Base-by-base conservation (phyloP, 35 echinoderm and acorn worm genomes). In the Diadema setosum region DNA sequence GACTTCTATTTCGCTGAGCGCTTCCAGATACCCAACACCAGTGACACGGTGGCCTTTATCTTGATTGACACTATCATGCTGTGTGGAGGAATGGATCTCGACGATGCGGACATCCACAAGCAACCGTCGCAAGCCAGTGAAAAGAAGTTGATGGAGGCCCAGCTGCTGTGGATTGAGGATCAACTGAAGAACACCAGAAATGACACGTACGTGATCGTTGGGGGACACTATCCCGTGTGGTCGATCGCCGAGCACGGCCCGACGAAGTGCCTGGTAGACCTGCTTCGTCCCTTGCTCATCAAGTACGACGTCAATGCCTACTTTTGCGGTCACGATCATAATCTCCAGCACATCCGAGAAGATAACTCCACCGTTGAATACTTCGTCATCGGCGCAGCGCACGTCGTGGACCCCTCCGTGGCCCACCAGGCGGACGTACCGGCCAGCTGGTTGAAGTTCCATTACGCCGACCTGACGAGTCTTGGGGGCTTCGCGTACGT, bases 211-310 rank as follows among this genome's bases (percentile, higher is more conserved):
- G 95, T 97, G 20, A 91, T 99, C 18, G 86, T 99, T 74, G 93
- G 89, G 18, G 96, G 96, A 34, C 96, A 99, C 42, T 99, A 92
- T 56, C 96, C 96, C 2, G 96, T 99, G 2, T 99, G 96, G 96
- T 99, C 96, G 4, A 92, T 99, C 25, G 92, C 92, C 15, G 92
- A 99, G 48, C 96, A 99, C 87, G 96, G 96, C 17, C 96, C 96
- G 41, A 99, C 92, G 31, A n/a, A 75, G 2, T 42, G 52, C 43
- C 88, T 99, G 20, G 96, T 99, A 18, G 26, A 58, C 15, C n/a
- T 15, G 40, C 58, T 99, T 5, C 82, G 81, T 7, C 92, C 92
- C 24, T 45, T 99, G 15, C 83, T 99, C 30, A 74, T 82, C 49
- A 94, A 99, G 82, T 99, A 99, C 76, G 82, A 86, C 0, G 96